Conservation (phyloP, 2,797 vertebrate species). For the Fistularia commersonii region DNA sequence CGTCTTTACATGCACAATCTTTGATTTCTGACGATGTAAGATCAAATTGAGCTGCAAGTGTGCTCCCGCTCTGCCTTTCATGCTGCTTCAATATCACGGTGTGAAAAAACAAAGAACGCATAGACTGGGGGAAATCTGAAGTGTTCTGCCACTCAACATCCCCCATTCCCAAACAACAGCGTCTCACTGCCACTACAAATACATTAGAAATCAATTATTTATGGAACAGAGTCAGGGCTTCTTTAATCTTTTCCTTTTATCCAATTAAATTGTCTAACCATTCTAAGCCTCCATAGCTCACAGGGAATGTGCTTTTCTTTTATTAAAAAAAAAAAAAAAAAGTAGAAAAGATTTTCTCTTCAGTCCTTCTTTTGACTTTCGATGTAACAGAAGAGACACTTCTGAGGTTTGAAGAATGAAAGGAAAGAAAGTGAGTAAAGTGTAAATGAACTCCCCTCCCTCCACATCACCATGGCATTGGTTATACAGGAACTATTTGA, state of each 20-base stretch:
- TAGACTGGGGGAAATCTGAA: constrained; percentile 74
- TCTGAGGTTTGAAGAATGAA: constrained; percentile 72
- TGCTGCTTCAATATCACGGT: constrained; percentile 71
- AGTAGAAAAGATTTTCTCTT: constrained; percentile 68
- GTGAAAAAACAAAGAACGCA: constrained; percentile 74
- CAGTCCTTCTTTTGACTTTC: constrained; percentile 72
- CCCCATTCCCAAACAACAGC: constrained; percentile 75
- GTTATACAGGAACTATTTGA: constrained; percentile 80
- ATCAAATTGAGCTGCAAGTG: constrained; percentile 78
- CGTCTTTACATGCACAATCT: constrained; percentile 75
- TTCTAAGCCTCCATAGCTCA: constrained; percentile 71
- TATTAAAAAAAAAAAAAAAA: constrained; percentile 44
- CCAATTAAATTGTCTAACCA: constrained; percentile 83
- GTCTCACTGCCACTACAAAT: constrained; percentile 78
- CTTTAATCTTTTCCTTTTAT: constrained; percentile 85
- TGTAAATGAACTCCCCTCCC: constrained; percentile 77
- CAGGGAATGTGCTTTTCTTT: constrained; percentile 62
- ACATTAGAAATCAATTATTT: constrained; percentile 85
- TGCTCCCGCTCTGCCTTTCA: constrained; percentile 74
- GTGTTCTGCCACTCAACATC: constrained; percentile 76
- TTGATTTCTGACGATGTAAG: constrained; percentile 80
- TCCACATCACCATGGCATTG: constrained; percentile 64
- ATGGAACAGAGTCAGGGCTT: constrained; percentile 76
- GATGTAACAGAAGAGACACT: constrained; percentile 72
- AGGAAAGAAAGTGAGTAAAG: constrained; percentile 75